Conservation (phyloP, 2,888 invertebrate species). For the Hydrotaea cyrtoneurina region DNA sequence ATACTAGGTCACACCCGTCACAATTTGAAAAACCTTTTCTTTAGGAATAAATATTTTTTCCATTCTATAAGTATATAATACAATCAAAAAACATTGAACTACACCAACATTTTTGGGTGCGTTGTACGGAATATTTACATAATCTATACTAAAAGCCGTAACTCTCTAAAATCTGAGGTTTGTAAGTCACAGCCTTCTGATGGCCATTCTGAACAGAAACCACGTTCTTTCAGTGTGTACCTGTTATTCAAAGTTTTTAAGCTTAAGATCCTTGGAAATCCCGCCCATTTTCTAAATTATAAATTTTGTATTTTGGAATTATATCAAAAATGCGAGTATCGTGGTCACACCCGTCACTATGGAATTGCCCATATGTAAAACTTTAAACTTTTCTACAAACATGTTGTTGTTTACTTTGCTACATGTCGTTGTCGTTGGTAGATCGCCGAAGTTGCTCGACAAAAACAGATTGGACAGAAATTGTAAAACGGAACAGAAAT, state of each 20-base stretch:
- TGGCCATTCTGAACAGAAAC: not conserved
- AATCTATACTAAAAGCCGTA: slow-evolving; percentile 49
- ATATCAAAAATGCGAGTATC: not conserved
- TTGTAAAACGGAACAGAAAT: too few species aligned
- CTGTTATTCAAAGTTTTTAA: not conserved
- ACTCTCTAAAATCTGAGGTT: slow-evolving; percentile 51
- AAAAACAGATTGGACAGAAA: too few species aligned
- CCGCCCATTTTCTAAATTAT: not conserved
- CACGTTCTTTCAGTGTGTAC: not conserved
- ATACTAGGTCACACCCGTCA: not conserved
- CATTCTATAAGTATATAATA: not conserved
- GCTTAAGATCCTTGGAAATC: not conserved
- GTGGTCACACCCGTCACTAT: too few species aligned
- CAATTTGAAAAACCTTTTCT: too few species aligned
- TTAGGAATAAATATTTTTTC: too few species aligned
- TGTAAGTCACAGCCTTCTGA: not conserved
- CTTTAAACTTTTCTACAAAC: too few species aligned
- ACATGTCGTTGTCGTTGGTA: too few species aligned
- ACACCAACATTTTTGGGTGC: not conserved
- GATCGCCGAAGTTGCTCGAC: too few species aligned
- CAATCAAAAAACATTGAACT: not conserved
- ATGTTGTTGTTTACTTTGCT: too few species aligned
- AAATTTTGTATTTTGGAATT: slow-evolving; percentile 1
- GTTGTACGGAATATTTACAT: slow-evolving; percentile 41
- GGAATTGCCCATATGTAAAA: too few species aligned